A percentile compares a stretch with the other conserved stretches of the same genome.
Conservation (phyloP, 2,888 invertebrate genomes). For the Melieria picta region DNA sequence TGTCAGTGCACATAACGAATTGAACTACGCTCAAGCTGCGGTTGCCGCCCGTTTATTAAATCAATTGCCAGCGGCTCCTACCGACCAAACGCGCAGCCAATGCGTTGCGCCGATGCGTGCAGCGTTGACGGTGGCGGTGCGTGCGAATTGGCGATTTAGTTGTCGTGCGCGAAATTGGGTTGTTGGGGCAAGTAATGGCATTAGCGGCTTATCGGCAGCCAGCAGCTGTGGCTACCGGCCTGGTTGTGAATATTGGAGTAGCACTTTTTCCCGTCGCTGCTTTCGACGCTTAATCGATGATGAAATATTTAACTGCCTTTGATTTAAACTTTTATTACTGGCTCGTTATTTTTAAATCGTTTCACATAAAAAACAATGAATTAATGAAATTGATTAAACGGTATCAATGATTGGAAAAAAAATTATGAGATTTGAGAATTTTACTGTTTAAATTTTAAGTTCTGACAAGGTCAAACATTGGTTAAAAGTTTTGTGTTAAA, state of each 20-base stretch:
- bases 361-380: too few relatives aligned
- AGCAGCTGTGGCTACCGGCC: conserved; percentile 16
- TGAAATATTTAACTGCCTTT: conserved; percentile 9
- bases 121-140: conserved; percentile 18
- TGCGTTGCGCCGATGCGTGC: neutral
- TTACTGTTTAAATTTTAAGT: too few relatives aligned
- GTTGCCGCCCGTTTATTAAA: too few relatives aligned
- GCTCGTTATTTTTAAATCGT: too few relatives aligned
- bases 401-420: too few relatives aligned
- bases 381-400: too few relatives aligned
- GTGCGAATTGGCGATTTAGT: conserved; percentile 27
- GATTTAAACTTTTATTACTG: conserved; percentile 3
- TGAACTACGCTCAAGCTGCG: too few relatives aligned
- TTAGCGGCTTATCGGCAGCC: conserved; percentile 19
- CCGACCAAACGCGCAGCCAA: conserved; percentile 3
- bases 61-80: conserved; percentile 7
- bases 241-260: neutral
- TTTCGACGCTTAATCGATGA: conserved; percentile 11
- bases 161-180: conserved; percentile 13
- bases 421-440: too few relatives aligned
- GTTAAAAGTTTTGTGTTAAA: too few relatives aligned
- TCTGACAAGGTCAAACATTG: too few relatives aligned
- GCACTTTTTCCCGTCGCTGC: neutral
- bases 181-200: conserved; percentile 11
- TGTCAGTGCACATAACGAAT: too few relatives aligned